These are phyloP conservation scores for Chironomus tepperi DNA, from an alignment of 1,140 invertebrate genomes.

Conservation along the genomic window DNA sequence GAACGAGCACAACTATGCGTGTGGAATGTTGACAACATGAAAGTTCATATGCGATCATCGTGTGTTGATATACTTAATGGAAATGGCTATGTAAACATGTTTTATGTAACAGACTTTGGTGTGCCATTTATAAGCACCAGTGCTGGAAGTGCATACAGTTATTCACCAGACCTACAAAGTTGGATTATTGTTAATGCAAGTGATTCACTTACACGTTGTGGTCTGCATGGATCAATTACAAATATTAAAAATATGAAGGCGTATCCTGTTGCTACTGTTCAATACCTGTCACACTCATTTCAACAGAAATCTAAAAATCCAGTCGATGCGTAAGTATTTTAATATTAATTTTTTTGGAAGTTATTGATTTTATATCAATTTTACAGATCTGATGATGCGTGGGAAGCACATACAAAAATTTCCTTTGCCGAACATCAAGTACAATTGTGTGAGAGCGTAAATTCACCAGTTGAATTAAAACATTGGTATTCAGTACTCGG, in stretches of 20 bases:
- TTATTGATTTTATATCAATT: background rate
- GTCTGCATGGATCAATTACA: slow-evolving; percentile 34
- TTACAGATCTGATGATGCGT: slow-evolving; percentile 32
- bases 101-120: slow-evolving; percentile 36
- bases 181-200: slow-evolving; percentile 37
- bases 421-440: slow-evolving; percentile 39
- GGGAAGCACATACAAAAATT: slow-evolving; percentile 36
- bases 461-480: slow-evolving; percentile 36
- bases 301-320: slow-evolving; percentile 25
- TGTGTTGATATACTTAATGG: slow-evolving; percentile 33
- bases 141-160: slow-evolving; percentile 37
- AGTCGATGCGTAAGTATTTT: slow-evolving; percentile 34
- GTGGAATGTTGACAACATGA: slow-evolving; percentile 32
- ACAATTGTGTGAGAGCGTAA: slow-evolving; percentile 34
- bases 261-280: slow-evolving; percentile 36
- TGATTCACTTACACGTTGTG: slow-evolving; percentile 36
- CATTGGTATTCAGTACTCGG: slow-evolving; percentile 37
- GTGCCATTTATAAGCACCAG: slow-evolving; percentile 35
- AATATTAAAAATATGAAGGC: slow-evolving; percentile 32
- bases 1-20: slow-evolving; percentile 35
- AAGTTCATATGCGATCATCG: slow-evolving; percentile 30
- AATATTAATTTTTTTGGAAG: no score
- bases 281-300: slow-evolving; percentile 32
- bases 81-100: slow-evolving; percentile 32
- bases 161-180: slow-evolving; percentile 33